Conservation (phyloP, 2,797 vertebrate species). For the Channa striata region DNA sequence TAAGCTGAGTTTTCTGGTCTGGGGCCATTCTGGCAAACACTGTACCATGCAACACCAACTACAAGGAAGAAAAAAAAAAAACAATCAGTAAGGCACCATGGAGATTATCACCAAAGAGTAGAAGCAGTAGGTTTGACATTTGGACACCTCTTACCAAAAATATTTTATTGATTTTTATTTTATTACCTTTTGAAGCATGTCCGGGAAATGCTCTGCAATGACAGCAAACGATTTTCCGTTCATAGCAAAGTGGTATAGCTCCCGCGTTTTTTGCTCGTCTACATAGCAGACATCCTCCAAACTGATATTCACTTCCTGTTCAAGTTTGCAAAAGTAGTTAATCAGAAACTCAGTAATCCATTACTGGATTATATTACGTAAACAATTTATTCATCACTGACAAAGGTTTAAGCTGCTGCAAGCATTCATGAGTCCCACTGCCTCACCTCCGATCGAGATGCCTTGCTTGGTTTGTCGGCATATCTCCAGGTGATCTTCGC, state of each 20-base stretch:
- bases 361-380: not conserved
- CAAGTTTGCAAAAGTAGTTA: no score
- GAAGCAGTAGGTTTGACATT: not conserved
- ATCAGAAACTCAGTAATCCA: no score
- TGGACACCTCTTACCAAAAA: not conserved
- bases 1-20: conserved; percentile 96
- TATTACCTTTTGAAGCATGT: conserved; percentile 94
- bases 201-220: conserved; percentile 95
- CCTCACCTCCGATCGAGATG: conserved; percentile 87
- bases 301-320: conserved; percentile 91
- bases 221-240: conserved; percentile 96
- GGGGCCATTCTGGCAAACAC: conserved; percentile 99
- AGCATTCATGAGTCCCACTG: no score
- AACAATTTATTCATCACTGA: not conserved
- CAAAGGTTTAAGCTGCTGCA: no score
- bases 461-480: conserved; percentile 88
- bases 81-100: not conserved
- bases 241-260: conserved; percentile 97
- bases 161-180: not conserved
- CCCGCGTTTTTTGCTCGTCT: conserved; percentile 81
- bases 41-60: conserved; percentile 95
- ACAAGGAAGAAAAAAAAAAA: conserved; percentile 26
- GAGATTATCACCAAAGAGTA: not conserved
- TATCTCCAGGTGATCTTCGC: conserved; percentile 98
- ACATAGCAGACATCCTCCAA: conserved; percentile 86